Conservation (phyloP, 2,797 vertebrate genomes). For the Valencia hispanica region DNA sequence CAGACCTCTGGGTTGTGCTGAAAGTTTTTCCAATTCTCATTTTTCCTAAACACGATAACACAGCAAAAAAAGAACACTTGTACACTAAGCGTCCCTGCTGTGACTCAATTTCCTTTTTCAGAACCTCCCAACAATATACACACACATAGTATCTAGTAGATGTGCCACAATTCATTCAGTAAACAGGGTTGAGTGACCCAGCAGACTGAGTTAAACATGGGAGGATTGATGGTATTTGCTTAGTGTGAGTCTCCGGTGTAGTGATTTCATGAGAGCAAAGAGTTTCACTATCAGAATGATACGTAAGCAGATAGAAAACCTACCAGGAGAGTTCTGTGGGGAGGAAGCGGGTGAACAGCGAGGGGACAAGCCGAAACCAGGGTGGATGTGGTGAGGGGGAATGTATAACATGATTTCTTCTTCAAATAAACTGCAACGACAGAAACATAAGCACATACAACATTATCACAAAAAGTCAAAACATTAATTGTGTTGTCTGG, state of each 20-base stretch:
- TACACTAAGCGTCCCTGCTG: conserved; percentile 30
- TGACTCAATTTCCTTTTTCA: conserved; percentile 52
- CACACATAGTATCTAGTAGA: conserved; percentile 9
- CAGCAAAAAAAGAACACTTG: conserved; percentile 34
- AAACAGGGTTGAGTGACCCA: conserved; percentile 9
- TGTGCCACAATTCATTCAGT: conserved; percentile 45
- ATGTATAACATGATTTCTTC: conserved; percentile 97
- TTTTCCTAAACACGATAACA: conserved; percentile 30
- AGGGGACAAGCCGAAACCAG: conserved; percentile 93
- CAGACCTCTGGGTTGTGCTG: neutral
- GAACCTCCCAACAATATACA: conserved; percentile 18
- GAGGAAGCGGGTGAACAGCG: conserved; percentile 96
- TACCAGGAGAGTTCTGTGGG: conserved; percentile 97
- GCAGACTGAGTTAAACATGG: conserved; percentile 35
- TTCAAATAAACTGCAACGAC: conserved; percentile 89
- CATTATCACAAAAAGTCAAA: too few relatives aligned
- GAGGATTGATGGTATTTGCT: neutral
- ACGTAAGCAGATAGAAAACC: neutral
- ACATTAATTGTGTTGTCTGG: neutral
- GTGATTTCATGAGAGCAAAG: neutral
- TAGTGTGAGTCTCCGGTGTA: neutral
- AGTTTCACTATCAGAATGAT: neutral
- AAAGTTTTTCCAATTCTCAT: conserved; percentile 27
- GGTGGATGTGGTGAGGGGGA: conserved; percentile 89
- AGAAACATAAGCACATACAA: neutral